A percentile compares a stretch with the other conserved stretches of the same genome.
These are phyloP conservation scores for Cariama cristata DNA, from an alignment of 2,113 vertebrate species.

Conservation along the genomic window DNA sequence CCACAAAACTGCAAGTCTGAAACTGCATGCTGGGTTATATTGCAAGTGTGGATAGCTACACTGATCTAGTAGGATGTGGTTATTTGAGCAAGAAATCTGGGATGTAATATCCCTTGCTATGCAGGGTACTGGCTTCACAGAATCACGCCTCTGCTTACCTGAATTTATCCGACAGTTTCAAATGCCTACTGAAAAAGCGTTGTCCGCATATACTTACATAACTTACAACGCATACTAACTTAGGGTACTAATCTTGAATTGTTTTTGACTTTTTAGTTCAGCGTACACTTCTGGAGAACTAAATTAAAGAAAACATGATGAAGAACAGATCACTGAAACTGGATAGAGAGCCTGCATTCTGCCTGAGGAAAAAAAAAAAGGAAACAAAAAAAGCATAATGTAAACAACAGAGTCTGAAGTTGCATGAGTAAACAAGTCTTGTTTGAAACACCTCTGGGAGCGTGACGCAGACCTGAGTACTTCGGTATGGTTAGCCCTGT, in stretches of 20 bases:
- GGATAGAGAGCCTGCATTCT: conserved; percentile 42
- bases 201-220: not conserved
- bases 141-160: not conserved
- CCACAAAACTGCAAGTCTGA: not conserved
- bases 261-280: conserved; percentile 53
- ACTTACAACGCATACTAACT: not conserved
- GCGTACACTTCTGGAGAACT: conserved; percentile 67
- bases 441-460: not conserved
- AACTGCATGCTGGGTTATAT: not conserved
- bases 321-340: conserved; percentile 40
- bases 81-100: not conserved
- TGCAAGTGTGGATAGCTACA: not conserved
- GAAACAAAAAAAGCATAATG: not conserved
- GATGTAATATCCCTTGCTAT: not conserved
- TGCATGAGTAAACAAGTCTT: not conserved
- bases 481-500: conserved; percentile 47
- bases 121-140: not conserved
- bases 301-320: not conserved
- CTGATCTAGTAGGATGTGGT: not conserved
- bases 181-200: not conserved
- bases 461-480: conserved; percentile 2
- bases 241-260: not conserved
- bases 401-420: not conserved
- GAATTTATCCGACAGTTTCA: not conserved
- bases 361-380: not conserved